These are phyloP conservation scores for Dissostichus mawsoni DNA, from an alignment of 2,113 vertebrate genomes.

Conservation along the genomic window DNA sequence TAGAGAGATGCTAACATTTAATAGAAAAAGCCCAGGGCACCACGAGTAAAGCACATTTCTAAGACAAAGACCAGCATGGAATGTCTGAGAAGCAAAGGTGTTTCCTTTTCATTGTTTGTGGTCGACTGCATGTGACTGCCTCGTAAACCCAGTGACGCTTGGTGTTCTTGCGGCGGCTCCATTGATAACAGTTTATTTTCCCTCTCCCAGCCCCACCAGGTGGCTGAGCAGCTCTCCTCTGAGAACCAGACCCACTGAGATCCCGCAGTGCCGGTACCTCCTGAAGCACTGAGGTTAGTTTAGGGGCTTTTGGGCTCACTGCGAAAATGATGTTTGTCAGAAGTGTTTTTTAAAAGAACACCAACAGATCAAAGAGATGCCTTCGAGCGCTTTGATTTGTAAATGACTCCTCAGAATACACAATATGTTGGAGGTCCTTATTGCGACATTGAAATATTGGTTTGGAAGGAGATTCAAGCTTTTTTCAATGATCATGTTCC, in stretches of 20 bases:
- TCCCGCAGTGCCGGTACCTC: not conserved
- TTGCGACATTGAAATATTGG: slow-evolving; percentile 29
- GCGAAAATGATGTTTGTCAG: slow-evolving; percentile 29
- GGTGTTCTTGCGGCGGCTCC: slow-evolving; percentile 46
- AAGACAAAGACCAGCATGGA: slow-evolving; percentile 19
- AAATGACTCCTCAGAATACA: slow-evolving; percentile 33
- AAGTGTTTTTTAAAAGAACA: slow-evolving; percentile 22
- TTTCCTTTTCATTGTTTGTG: slow-evolving; percentile 55
- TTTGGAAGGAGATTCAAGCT: slow-evolving; percentile 10
- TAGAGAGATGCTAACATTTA: slow-evolving; percentile 2
- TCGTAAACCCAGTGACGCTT: slow-evolving; percentile 47
- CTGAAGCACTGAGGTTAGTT: slow-evolving; percentile 29
- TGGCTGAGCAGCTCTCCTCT: slow-evolving; percentile 42
- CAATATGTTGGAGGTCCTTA: slow-evolving; percentile 47
- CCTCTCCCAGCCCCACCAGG: slow-evolving; percentile 74
- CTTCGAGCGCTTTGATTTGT: slow-evolving; percentile 33
- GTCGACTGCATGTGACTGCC: slow-evolving; percentile 38
- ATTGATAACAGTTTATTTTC: slow-evolving; percentile 58
- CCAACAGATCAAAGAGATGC: slow-evolving; percentile 34
- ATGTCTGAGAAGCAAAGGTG: slow-evolving; percentile 43
- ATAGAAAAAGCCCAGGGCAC: not conserved
- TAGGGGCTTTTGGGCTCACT: slow-evolving; percentile 34
- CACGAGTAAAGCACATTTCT: slow-evolving; percentile 4
- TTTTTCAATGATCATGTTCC: not conserved
- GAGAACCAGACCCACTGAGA: slow-evolving; percentile 9